These are phyloP conservation scores for Denticeps clupeoides DNA, from an alignment of 2,797 vertebrate species.

Conservation along the genomic window DNA sequence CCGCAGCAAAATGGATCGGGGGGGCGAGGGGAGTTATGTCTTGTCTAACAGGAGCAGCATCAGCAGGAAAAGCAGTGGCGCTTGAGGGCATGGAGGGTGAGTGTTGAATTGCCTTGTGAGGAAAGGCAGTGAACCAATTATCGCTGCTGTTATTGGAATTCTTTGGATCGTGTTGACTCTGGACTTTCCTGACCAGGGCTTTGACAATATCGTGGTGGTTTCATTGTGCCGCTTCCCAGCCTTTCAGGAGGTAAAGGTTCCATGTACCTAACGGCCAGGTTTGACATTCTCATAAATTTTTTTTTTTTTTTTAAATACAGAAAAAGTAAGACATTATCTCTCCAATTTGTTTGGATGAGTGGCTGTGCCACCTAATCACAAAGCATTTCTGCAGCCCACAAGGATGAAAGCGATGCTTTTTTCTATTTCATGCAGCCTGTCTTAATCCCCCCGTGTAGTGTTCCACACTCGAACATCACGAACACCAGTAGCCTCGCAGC, in stretches of 20 bases:
- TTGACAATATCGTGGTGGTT: no score
- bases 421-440: no score
- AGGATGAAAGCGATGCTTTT: slow-evolving; percentile 29
- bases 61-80: no score
- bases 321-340: slow-evolving; percentile 19
- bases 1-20: background rate
- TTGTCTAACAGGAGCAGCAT: background rate
- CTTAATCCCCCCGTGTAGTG: no score
- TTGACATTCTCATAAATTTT: slow-evolving; percentile 24
- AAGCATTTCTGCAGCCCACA: slow-evolving; percentile 13
- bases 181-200: no score
- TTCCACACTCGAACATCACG: no score
- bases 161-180: background rate
- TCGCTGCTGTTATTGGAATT: no score
- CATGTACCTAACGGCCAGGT: slow-evolving; percentile 23
- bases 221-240: no score
- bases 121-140: no score
- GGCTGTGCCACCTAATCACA: slow-evolving; percentile 12
- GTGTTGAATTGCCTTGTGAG: no score
- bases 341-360: slow-evolving; percentile 10
- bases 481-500: no score
- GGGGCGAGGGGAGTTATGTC: background rate
- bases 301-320: slow-evolving; percentile 9
- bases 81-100: no score
- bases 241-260: slow-evolving; percentile 29